Evolutionary conservation across 2,797 vertebrate genomes (phyloP).

Genomic region (Phylloscopus collybita): DNA sequence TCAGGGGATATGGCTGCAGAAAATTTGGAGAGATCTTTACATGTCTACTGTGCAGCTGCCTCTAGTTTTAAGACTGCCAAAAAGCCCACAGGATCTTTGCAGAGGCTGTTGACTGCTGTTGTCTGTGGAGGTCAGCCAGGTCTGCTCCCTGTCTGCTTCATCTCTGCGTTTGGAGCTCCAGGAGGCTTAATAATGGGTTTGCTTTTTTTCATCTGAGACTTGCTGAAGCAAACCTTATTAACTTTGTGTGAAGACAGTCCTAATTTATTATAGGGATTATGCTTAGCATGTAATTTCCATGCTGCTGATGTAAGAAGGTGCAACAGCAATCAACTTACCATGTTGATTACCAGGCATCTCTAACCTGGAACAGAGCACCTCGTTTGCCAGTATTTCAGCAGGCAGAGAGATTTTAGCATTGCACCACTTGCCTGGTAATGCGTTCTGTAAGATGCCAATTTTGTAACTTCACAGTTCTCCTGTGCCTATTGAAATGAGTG

Average conservation of each 20-base stretch:
- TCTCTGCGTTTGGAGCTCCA: slow-evolving; percentile 14
- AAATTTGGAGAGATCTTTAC: slow-evolving; percentile 4
- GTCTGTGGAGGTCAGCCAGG: slow-evolving; percentile 49
- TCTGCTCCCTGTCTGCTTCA: not conserved
- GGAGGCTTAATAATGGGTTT: slow-evolving; percentile 38
- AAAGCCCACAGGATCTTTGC: slow-evolving; percentile 21
- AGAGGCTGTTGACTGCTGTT: slow-evolving; percentile 41
- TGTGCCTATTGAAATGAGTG: not conserved
- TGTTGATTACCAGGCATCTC: not conserved
- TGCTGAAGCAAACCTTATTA: slow-evolving; percentile 50
- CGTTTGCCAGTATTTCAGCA: not conserved
- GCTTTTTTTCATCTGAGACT: slow-evolving; percentile 6
- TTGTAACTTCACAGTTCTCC: slow-evolving; percentile 11
- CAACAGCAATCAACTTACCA: not conserved
- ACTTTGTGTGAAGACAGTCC: slow-evolving; percentile 25
- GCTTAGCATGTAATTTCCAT: slow-evolving; percentile 46
- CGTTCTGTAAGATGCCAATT: not conserved
- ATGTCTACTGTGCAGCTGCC: slow-evolving; percentile 21
- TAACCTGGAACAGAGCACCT: not conserved
- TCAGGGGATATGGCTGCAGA: not conserved
- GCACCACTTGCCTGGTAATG: slow-evolving; percentile 13
- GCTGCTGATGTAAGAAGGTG: slow-evolving; percentile 25
- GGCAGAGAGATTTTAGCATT: slow-evolving; percentile 27
- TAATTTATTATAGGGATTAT: slow-evolving; percentile 51
- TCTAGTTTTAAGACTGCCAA: slow-evolving; percentile 31